A percentile compares a stretch with the other conserved stretches of the same genome.
These are phyloP conservation scores for Lates calcarifer DNA, from an alignment of 2,113 vertebrate species.

Conservation along the genomic window DNA sequence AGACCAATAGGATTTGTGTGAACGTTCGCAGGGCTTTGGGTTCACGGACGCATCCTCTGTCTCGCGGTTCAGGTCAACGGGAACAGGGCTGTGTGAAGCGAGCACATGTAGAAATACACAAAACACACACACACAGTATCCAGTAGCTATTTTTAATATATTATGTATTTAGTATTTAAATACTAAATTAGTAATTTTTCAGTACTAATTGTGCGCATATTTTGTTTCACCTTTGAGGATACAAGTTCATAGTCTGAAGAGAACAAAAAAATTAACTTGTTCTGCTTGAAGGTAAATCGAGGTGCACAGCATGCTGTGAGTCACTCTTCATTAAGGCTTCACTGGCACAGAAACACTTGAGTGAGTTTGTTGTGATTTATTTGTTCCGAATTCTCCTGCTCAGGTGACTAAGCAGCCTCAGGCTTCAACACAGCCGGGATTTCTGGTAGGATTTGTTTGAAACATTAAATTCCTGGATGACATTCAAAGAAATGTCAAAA, in stretches of 20 bases:
- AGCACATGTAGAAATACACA: background rate
- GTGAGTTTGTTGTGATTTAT: slow-evolving; percentile 19
- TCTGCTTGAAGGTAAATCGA: slow-evolving; percentile 22
- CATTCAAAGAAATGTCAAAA: background rate
- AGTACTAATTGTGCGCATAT: background rate
- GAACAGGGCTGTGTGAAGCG: background rate
- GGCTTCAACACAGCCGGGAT: slow-evolving; percentile 1
- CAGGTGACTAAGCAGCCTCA: slow-evolving; percentile 24
- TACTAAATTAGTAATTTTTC: too few species aligned
- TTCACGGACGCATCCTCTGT: slow-evolving; percentile 29
- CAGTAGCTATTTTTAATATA: too few species aligned
- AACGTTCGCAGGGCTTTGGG: background rate
- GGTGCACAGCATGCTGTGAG: background rate
- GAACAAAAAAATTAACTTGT: slow-evolving; percentile 4
- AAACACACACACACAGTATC: background rate
- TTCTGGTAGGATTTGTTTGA: background rate
- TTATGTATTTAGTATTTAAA: too few species aligned
- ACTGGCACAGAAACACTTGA: slow-evolving; percentile 13
- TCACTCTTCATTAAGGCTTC: slow-evolving; percentile 30
- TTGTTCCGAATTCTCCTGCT: slow-evolving; percentile 22
- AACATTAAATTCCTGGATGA: background rate
- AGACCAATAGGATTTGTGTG: slow-evolving; percentile 42
- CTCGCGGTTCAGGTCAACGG: slow-evolving; percentile 20
- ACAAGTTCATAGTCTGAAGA: background rate
- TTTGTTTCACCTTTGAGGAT: background rate